Conservation (phyloP, 2,113 vertebrate genomes). For the Muntiacus reevesi region DNA sequence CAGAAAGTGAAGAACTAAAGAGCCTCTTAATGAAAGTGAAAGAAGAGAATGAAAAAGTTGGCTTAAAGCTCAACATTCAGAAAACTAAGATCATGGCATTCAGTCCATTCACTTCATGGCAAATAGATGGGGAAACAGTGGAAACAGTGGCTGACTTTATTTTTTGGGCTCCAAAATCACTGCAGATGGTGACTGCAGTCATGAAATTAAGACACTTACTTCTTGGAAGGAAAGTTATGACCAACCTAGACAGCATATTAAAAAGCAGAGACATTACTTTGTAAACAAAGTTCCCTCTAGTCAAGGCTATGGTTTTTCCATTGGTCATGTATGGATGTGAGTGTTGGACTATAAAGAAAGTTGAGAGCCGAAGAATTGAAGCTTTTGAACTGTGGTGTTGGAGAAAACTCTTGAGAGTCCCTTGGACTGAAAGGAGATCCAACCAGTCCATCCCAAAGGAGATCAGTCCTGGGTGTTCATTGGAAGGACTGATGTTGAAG, state of each 20-base stretch:
- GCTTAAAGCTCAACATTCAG: neutral
- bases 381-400: neutral
- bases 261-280: neutral
- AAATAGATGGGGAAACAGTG: neutral
- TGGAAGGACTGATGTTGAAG: neutral
- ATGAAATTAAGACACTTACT: neutral
- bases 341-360: neutral
- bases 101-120: rapidly evolving
- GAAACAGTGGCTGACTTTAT: neutral
- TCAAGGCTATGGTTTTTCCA: neutral
- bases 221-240: neutral
- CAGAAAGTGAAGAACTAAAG: neutral
- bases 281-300: neutral
- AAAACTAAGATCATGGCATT: neutral
- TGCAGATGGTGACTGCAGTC: neutral
- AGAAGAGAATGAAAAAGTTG: neutral
- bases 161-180: neutral
- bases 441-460: neutral
- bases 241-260: neutral
- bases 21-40: neutral
- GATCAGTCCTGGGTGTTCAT: neutral
- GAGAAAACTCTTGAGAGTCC: neutral
- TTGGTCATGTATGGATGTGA: neutral
- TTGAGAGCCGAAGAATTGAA: neutral
- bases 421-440: neutral